Evolutionary conservation across 2,113 vertebrate species (phyloP).

Genomic region (Eurypyga helias): DNA sequence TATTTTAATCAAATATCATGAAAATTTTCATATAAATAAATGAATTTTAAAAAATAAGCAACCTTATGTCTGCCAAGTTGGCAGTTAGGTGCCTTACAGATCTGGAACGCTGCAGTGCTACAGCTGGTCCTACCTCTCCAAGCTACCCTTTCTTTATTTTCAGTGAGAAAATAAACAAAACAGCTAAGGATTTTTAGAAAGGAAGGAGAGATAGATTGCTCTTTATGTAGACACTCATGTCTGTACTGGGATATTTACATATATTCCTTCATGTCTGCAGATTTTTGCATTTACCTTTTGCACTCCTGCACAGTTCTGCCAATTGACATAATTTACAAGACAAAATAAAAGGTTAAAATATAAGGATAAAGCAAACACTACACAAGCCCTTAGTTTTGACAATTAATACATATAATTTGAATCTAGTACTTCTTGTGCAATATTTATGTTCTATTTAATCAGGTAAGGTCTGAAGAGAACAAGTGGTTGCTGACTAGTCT

Average conservation of each 20-base stretch:
- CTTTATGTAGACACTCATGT: neutral
- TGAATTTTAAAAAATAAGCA: neutral
- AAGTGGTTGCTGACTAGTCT: neutral
- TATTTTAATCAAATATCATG: neutral
- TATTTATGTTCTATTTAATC: neutral
- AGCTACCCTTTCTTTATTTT: neutral
- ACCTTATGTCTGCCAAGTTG: neutral
- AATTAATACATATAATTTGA: neutral
- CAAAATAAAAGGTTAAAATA: neutral
- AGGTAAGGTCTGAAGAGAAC: neutral
- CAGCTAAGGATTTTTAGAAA: neutral
- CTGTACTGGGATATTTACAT: neutral
- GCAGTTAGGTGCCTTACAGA: neutral
- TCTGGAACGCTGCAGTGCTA: neutral
- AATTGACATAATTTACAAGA: neutral
- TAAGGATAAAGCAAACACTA: neutral
- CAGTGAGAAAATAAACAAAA: rapidly evolving
- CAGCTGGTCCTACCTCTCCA: neutral
- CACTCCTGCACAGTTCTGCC: neutral
- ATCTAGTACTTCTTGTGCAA: neutral
- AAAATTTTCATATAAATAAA: neutral
- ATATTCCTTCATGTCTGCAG: neutral
- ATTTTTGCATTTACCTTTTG: neutral
- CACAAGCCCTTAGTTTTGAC: neutral
- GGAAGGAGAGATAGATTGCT: neutral